These are phyloP conservation scores for Drosophila gunungcola DNA, from an alignment of 1,140 invertebrate genomes.

Conservation along the genomic window DNA sequence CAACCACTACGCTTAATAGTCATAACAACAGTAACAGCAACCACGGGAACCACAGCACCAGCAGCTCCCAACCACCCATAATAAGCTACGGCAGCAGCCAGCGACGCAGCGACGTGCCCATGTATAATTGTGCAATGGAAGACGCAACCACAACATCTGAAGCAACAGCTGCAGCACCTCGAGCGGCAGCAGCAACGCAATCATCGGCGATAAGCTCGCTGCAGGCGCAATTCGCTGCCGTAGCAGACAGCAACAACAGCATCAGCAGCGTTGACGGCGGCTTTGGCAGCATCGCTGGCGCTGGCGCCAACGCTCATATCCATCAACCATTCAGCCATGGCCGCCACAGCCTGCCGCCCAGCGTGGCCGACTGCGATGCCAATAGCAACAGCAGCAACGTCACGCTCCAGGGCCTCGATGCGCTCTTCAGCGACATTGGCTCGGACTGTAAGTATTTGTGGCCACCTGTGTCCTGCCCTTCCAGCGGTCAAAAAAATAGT, in stretches of 20 bases:
- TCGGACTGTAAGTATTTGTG: constrained; percentile 65
- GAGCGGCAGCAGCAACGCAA: constrained; percentile 17
- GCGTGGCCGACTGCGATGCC: constrained; percentile 53
- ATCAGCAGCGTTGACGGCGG: constrained; percentile 51
- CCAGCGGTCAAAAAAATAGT: constrained; percentile 9
- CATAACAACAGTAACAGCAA: constrained; percentile 50
- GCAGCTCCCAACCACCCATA: constrained; percentile 36
- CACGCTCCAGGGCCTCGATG: constrained; percentile 65
- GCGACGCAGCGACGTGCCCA: constrained; percentile 44
- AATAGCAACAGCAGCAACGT: constrained; percentile 65
- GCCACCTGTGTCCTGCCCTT: neutral
- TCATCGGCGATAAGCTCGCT: constrained; percentile 75
- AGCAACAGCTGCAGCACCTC: constrained; percentile 17
- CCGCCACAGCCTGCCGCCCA: constrained; percentile 38
- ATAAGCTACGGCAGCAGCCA: constrained; percentile 42
- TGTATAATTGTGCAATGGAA: constrained; percentile 53
- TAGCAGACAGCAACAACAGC: constrained; percentile 72
- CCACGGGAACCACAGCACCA: constrained; percentile 22
- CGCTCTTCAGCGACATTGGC: constrained; percentile 59
- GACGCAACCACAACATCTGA: constrained; percentile 54
- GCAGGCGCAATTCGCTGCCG: constrained; percentile 85
- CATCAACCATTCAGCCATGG: constrained; percentile 58
- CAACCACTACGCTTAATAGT: constrained; percentile 75
- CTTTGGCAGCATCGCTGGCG: constrained; percentile 64
- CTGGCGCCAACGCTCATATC: constrained; percentile 61